These are phyloP conservation scores for Apeira syringaria DNA, from an alignment of 2,888 invertebrate species.

Conservation along the genomic window DNA sequence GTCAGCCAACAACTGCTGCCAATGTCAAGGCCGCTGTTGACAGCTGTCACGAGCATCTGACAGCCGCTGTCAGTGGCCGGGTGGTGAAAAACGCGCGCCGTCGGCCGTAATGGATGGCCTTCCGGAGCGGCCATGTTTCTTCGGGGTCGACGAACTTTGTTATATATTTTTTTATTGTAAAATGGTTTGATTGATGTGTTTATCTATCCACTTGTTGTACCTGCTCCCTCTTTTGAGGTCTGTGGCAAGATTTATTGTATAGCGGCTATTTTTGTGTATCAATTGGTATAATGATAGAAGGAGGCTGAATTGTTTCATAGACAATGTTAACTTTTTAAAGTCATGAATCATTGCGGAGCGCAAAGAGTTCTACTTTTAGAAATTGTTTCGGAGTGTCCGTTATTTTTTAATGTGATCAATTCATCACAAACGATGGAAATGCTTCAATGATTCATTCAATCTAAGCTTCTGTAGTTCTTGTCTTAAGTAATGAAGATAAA, in stretches of 20 bases:
- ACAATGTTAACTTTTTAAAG: slow-evolving; percentile 10
- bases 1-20: slow-evolving; percentile 28
- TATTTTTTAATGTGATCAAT: slow-evolving; percentile 3
- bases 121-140: slow-evolving; percentile 58
- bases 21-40: slow-evolving; percentile 41
- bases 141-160: slow-evolving; percentile 53
- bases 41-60: slow-evolving; percentile 37
- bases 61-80: slow-evolving; percentile 35
- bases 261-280: slow-evolving; percentile 17
- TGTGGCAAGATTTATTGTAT: slow-evolving; percentile 20
- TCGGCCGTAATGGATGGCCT: slow-evolving; percentile 75
- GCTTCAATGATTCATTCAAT: slow-evolving; percentile 3
- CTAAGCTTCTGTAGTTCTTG: slow-evolving; percentile 1
- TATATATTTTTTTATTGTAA: slow-evolving; percentile 26
- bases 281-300: slow-evolving; percentile 11
- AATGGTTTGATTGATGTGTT: slow-evolving; percentile 30
- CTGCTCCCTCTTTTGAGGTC: slow-evolving; percentile 20
- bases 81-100: slow-evolving; percentile 66
- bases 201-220: slow-evolving; percentile 29
- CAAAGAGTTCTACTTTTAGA: slow-evolving; percentile 8
- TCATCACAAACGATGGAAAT: slow-evolving; percentile 1
- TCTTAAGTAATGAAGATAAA: no score
- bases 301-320: slow-evolving; percentile 5
- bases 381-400: slow-evolving; percentile 5
- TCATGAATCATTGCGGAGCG: slow-evolving; percentile 5